These are phyloP conservation scores for Physocephala rufipes DNA, from an alignment of 2,888 invertebrate genomes.

Conservation along the genomic window DNA sequence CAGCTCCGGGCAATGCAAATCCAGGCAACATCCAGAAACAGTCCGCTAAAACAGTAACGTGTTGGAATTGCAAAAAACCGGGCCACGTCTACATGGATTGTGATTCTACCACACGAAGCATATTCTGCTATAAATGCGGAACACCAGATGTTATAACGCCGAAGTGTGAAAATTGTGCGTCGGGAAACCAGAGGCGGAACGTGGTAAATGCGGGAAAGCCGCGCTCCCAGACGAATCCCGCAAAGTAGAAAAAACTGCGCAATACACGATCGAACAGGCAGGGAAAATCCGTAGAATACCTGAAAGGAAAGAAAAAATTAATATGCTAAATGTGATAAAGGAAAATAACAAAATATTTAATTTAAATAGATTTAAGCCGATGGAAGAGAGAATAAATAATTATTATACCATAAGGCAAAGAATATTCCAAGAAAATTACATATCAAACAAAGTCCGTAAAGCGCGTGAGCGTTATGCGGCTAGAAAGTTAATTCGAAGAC, in stretches of 20 bases:
- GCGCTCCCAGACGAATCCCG: neutral
- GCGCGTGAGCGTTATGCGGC: too few relatives aligned
- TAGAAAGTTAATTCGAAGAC: neutral
- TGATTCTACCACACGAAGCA: neutral
- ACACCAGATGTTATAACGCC: neutral
- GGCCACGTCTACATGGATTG: neutral
- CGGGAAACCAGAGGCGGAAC: conserved; percentile 23
- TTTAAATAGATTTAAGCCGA: neutral
- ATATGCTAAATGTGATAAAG: neutral
- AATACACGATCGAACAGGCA: neutral
- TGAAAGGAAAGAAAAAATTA: neutral
- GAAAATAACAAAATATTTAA: neutral
- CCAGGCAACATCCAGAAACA: too few relatives aligned
- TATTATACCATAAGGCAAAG: neutral
- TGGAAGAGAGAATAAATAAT: neutral
- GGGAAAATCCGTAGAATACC: neutral
- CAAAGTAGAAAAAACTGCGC: too few relatives aligned
- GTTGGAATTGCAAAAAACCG: neutral
- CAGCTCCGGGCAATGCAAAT: too few relatives aligned
- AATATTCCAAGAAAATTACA: neutral
- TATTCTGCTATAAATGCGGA: neutral
- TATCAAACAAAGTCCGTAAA: too few relatives aligned
- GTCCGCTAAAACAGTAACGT: neutral
- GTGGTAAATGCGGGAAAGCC: conserved; percentile 15
- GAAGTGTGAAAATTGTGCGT: conserved; percentile 5